Evolutionary conservation across 1,140 invertebrate species (phyloP), one percentile per base, ranked within the genome.

Genomic region (Caenorhabditis latens): DNA sequence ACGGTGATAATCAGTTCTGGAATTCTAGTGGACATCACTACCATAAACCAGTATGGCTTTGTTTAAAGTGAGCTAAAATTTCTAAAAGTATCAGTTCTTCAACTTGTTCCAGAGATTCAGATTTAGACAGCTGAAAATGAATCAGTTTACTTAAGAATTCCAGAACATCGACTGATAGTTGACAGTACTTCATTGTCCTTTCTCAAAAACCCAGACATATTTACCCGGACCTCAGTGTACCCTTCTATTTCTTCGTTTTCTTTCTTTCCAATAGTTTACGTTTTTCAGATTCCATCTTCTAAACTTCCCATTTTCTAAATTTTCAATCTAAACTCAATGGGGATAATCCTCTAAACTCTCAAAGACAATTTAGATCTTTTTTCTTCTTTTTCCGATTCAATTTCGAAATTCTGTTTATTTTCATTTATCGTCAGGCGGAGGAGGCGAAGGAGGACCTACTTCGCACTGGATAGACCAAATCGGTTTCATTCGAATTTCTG

Each of bases 321-420:
- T 32, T 79, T 50, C 71, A 79, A 79, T 79, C 40, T 79, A 79
- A 79, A 79, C 71, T 79, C 71, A 50, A 50, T 8, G 21, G 24
- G 71, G 46, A 79, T 79, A 79, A 79, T 79, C 71, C 71, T 48
- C n/a, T 79, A 79, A 79, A 50, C 71, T 79, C 71, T 79, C 71
- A 79, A 53, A 79, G 46, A 79, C 71, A 79, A 79, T 79, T 79
- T 50, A 50, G 46, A 48, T 50, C n/a, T 50, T 79, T 79, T 61
- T 46, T 43, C 40, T 42, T 50, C 19, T 50, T 46, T 24, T 46
- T 50, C 11, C 43, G n/a, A 79, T 79, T 79, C 71, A 79, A 79
- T 79, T 79, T 53, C 46, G 11, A 75, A 50, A 32, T 32, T 79
- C 21, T 79, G 32, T 79, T 79, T 79, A 50, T 79, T 50, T 71